Evolutionary conservation across 2,888 invertebrate species (phyloP).

Genomic region (Mimas tiliae): DNA sequence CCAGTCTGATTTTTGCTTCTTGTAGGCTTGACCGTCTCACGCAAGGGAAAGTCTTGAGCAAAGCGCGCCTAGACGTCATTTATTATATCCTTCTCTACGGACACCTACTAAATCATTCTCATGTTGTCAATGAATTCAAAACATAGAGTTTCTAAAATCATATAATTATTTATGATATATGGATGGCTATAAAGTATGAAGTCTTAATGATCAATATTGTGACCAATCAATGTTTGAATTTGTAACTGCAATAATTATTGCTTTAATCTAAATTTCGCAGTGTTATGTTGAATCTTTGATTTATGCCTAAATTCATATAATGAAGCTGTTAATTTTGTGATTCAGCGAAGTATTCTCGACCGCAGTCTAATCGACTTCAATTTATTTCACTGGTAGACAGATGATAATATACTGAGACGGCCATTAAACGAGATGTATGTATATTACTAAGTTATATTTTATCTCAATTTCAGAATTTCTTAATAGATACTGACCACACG

Average conservation of each 20-base stretch:
- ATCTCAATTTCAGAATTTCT: background rate
- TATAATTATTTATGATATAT: conserved; percentile 16
- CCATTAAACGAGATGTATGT: background rate
- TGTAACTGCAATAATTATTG: background rate
- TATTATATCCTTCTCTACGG: background rate
- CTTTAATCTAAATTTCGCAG: background rate
- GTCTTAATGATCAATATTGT: conserved; percentile 9
- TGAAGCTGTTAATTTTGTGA: background rate
- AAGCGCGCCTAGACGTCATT: conserved; percentile 6
- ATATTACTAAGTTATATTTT: background rate
- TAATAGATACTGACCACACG: background rate
- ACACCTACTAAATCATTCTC: conserved; percentile 1
- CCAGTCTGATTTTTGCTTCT: background rate
- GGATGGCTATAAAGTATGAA: background rate
- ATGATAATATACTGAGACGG: background rate
- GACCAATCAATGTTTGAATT: conserved; percentile 6
- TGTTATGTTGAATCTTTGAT: background rate
- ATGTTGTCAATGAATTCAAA: background rate
- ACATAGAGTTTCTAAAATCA: conserved; percentile 2
- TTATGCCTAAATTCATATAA: conserved; percentile 6
- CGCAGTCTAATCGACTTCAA: conserved; percentile 1
- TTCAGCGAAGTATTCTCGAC: background rate
- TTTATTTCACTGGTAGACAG: background rate
- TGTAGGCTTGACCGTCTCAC: background rate
- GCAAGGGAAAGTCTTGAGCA: conserved; percentile 1